Evolutionary conservation across 1,140 invertebrate species (phyloP), one percentile per base, ranked within the genome.

Genomic region (Scaptomyza graminum): DNA sequence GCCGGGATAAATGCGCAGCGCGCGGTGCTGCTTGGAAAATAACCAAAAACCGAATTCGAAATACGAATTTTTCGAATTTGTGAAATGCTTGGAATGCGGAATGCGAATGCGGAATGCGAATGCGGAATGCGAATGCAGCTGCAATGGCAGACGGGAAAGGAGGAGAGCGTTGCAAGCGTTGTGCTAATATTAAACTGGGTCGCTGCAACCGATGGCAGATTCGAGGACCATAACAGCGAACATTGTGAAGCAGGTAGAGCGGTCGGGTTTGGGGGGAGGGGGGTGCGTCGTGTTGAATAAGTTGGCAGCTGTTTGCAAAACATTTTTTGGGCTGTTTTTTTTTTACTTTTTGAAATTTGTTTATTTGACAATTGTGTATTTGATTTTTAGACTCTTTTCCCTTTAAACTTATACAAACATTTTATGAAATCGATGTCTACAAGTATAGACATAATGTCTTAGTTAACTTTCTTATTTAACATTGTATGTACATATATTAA

Each of bases 1-100:
- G 15, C 82, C 82, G 22, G 82, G 79, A 18, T 87, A 88, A 18
- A n/a, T 43, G 50, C 2, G 25, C 46, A 61, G 39, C 43, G 39
- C 43, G 44, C 49, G 51, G 15, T n/a, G 64, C 13, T 9, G 15
- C 34, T 37, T 60, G 46, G 55, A 56, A 16, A 16, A 47, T 31
- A 41, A 49, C 6, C n/a, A 16, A 43, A 43, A 61, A 57, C 49
- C 55, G 44, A 56, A 44, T 25, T n/a, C 51, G 51, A 65, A 41
- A 47, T 22, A 37, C 49, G 60, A 28, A 60, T 37, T 18, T 18
- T 22, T 59, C 56, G 43, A 50, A 66, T 59, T 11, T n/a, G 59
- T 7, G 56, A 59, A 61, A 44, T 52, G 66, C 66, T 62, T 37
- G 49, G 50, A 54, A 44, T 44, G 41, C 41, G 41, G 5, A 44